Base-by-base conservation (phyloP, 1,140 invertebrate species). In the Nomia melanderi region DNA sequence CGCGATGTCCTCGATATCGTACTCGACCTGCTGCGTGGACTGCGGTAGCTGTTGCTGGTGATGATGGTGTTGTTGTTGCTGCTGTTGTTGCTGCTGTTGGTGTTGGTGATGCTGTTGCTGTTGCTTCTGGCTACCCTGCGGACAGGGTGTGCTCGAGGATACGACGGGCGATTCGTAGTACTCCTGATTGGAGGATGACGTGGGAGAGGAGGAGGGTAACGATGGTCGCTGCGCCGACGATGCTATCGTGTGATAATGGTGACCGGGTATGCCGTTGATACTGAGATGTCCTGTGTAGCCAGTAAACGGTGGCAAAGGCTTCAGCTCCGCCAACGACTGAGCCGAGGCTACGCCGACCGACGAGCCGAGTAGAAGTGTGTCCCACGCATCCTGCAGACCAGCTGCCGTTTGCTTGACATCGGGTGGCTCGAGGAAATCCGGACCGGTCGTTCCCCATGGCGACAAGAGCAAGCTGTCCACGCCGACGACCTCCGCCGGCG, bases 1-100 rank as follows among this genome's bases (percentile, higher is more conserved):
- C 0, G 96, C 96, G 76, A 98, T 96, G 83, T 97, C 97, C 76
- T 97, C 96, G 84, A 97, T 96, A 83, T 97, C 96, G 87, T 95
- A 95, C 25, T 93, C 93, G 1, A 91, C 88, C 23, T 81, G 95
- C 93, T 90, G 95, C 67, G 89, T 92, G 92, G 87, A 96, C 93
- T 91, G 90, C 44, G 92, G 88, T 70, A 93, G 54, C 77, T 93
- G 88, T 88, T 93, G 79, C 54, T 92, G 85, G 1, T 93, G 87
- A 50, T 92, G 86, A 87, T 93, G 86, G 92, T 86, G 87, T 73
- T 88, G 54, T 29, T 91, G 83, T 0, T 93, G 86, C 87, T 70
- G 54, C 41, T 91, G 83, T 0, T 93, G 86, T 88, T 71, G 95
- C 93, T 86, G 94, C 76, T 83, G 87, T 92, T 79, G 95, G 91